Base-by-base conservation (phyloP, 1,140 invertebrate genomes). In the Hycleus cichorii region DNA sequence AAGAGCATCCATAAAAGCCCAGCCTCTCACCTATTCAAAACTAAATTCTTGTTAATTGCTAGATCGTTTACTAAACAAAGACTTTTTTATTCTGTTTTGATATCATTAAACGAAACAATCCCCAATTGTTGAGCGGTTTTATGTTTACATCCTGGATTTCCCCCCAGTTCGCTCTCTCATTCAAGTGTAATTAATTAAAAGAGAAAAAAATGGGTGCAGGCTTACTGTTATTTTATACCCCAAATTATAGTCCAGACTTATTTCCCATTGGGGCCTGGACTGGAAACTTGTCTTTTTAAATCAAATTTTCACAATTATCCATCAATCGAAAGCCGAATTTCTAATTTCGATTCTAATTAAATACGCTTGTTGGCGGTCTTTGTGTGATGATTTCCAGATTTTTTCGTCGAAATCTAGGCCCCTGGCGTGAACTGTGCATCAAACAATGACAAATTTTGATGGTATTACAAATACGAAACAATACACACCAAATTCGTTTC, bases 111-210 rank as follows among this genome's bases (percentile, higher is more conserved):
- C 39, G 51, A 46, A 53, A 45, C 42, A 45, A 53, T 25, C 32
- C 51, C 42, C 40, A 25, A 32, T 42, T 45, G 32, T 53, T 45
- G 46, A 53, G 51, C 46, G 51, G 51, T 53, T 53, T 53, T 53
- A 53, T 53, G 51, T 32, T 32, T 32, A 53, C 51, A 40, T 12
- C 9, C 25, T n/a, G 43, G 26, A 27, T 53, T 53, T 46, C 32
- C 32, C 32, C 7, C 7, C 32, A 5, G 32, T 7, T 4, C 32
- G 32, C 32, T 7, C 32, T 32, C 32, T 32, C 51, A 18, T 53
- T 53, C 51, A 53, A 53, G 51, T 53, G 39, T 45, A 53, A 53
- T 53, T 53, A 53, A 53, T 53, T 53, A 53, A 45, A 32, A 32
- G 18, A 18, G 18, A 18, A 18, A 18, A 18, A 18, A 52, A 52